These are phyloP conservation scores for Pollenia amentaria DNA, from an alignment of 2,888 invertebrate species.

Conservation along the genomic window DNA sequence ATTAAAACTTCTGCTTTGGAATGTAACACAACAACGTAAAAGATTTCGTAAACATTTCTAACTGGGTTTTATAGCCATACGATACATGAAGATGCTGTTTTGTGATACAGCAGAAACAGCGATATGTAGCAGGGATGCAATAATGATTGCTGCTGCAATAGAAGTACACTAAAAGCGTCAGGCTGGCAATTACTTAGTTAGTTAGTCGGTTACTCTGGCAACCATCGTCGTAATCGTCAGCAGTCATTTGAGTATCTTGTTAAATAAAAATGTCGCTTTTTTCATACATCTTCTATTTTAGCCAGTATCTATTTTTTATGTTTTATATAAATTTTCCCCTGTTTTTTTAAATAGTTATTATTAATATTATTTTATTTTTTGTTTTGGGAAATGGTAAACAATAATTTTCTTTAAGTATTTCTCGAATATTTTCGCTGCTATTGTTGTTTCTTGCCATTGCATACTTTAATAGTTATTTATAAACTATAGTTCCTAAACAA, in stretches of 20 bases:
- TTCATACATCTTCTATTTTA: neutral
- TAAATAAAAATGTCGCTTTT: conserved; percentile 51
- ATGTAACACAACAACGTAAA: neutral
- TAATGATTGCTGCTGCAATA: conserved; percentile 53
- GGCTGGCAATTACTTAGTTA: conserved; percentile 1
- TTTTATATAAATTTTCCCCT: conserved; percentile 10
- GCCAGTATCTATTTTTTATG: conserved; percentile 39
- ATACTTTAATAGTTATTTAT: conserved; percentile 61
- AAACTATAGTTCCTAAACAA: conserved; percentile 60
- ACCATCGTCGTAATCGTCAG: conserved; percentile 12
- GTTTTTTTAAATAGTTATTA: conserved; percentile 38
- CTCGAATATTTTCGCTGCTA: neutral
- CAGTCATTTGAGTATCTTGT: conserved; percentile 48
- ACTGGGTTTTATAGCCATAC: conserved; percentile 16
- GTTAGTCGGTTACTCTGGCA: neutral
- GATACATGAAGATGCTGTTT: conserved; percentile 10
- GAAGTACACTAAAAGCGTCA: conserved; percentile 8
- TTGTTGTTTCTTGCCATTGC: conserved; percentile 40
- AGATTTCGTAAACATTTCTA: neutral
- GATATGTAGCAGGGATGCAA: conserved; percentile 54
- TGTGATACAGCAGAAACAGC: conserved; percentile 16
- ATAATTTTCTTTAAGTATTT: neutral
- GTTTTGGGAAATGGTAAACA: neutral
- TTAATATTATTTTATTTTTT: conserved; percentile 24
- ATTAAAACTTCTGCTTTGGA: no score